A percentile compares a stretch with the other conserved stretches of the same genome.
These are phyloP conservation scores for Reinhardtius hippoglossoides DNA, from an alignment of 2,113 vertebrate genomes.

Conservation along the genomic window DNA sequence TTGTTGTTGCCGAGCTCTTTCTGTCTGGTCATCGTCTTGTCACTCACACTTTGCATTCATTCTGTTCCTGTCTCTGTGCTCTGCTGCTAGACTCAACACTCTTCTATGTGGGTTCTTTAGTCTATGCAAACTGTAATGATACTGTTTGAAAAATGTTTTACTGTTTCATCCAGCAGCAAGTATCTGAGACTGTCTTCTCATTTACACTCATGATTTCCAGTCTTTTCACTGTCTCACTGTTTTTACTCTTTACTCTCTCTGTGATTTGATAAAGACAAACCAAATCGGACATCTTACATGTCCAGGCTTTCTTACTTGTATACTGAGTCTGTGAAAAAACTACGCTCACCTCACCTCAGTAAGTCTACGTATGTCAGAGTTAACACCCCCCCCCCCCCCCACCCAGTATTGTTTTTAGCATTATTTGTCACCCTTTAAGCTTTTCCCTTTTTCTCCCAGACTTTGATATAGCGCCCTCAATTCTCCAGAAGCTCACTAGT, in stretches of 20 bases:
- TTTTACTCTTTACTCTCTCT: conserved; percentile 74
- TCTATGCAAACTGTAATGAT: too few species aligned
- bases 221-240: conserved; percentile 81
- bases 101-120: too few species aligned
- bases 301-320: conserved; percentile 83
- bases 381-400: background rate
- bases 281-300: conserved; percentile 87
- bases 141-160: background rate
- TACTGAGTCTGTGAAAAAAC: conserved; percentile 93
- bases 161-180: conserved; percentile 34
- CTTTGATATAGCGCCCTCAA: conserved; percentile 13
- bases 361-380: conserved; percentile 83
- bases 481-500: conserved; percentile 16
- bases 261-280: conserved; percentile 88
- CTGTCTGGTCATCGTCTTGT: conserved; percentile 34
- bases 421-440: conserved; percentile 24
- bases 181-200: conserved; percentile 42
- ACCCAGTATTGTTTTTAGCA: background rate
- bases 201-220: conserved; percentile 32
- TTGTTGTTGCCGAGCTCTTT: conserved; percentile 22
- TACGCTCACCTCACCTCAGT: conserved; percentile 89
- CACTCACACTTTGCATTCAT: conserved; percentile 32
- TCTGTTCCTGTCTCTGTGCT: conserved; percentile 51
- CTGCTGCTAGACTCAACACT: conserved; percentile 27
- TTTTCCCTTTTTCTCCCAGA: conserved; percentile 17